phyloP scores from a whole-genome alignment of 2,888 invertebrate genomes.

The Trisateles emortualis region DNA sequence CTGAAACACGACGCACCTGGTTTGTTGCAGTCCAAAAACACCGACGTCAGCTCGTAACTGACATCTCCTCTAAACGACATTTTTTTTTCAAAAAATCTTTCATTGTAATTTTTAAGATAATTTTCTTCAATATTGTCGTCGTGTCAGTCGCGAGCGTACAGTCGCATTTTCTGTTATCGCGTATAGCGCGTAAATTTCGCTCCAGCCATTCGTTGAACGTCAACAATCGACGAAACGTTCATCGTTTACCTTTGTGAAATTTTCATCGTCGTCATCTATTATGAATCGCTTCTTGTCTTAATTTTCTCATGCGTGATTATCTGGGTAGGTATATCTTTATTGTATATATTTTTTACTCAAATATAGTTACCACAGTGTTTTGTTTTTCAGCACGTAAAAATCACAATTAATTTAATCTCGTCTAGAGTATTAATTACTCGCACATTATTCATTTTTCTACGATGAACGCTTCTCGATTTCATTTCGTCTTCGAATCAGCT shows the following conservation, averaged over 20 bases:
- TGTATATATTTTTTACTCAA: conserved; percentile 12
- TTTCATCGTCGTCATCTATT: conserved; percentile 43
- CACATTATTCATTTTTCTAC: conserved; percentile 31
- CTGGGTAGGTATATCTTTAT: conserved; percentile 12
- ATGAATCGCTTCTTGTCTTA: conserved; percentile 34
- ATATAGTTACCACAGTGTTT: conserved; percentile 11
- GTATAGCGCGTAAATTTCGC: conserved; percentile 70
- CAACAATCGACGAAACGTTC: conserved; percentile 77
- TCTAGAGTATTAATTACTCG: conserved; percentile 11
- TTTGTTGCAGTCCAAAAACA: conserved; percentile 62
- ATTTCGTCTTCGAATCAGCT: conserved; percentile 68
- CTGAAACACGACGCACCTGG: conserved; percentile 79
- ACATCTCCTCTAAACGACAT: conserved; percentile 36
- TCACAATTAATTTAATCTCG: conserved; percentile 12
- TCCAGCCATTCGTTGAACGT: conserved; percentile 64
- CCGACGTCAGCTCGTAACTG: conserved; percentile 51
- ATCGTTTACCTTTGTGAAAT: conserved; percentile 57
- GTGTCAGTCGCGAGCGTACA: conserved; percentile 58
- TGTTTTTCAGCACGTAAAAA: conserved; percentile 18
- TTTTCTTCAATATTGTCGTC: conserved; percentile 56
- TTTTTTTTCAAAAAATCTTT: conserved; percentile 27
- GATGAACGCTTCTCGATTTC: conserved; percentile 67
- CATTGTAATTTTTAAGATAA: conserved; percentile 28
- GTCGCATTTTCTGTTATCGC: conserved; percentile 69
- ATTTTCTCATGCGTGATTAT: conserved; percentile 14